These are phyloP conservation scores for Butorides virescens DNA, from an alignment of 2,113 vertebrate species.

Conservation along the genomic window DNA sequence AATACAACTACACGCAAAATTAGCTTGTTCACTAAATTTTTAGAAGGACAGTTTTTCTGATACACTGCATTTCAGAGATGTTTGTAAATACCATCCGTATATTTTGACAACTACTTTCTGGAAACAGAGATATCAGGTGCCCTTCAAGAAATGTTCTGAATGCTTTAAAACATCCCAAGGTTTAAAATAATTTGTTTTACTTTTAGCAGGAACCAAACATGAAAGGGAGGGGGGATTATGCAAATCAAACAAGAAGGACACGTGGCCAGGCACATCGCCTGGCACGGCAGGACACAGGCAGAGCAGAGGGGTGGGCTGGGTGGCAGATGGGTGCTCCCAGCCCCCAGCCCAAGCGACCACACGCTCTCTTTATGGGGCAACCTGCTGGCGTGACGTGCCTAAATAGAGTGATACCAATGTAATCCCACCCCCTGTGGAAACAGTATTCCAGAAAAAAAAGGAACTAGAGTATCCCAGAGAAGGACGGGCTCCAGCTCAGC, in stretches of 20 bases:
- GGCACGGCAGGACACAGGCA: not conserved
- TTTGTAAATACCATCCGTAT: not conserved
- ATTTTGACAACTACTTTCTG: not conserved
- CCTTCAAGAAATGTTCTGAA: not conserved
- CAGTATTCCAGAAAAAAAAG: not conserved
- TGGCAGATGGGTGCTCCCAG: rapidly evolving
- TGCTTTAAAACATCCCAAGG: not conserved
- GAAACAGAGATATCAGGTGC: not conserved
- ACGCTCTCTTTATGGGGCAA: not conserved
- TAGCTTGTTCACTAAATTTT: not conserved
- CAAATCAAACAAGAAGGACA: not conserved
- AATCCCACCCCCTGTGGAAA: not conserved
- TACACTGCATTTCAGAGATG: not conserved
- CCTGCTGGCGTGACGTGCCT: not conserved
- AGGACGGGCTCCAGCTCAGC: not conserved
- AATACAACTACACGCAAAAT: not conserved
- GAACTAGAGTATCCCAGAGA: not conserved
- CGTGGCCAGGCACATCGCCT: rapidly evolving
- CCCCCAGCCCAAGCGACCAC: not conserved
- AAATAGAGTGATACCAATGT: not conserved
- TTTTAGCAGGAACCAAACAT: not conserved
- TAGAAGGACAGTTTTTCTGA: not conserved
- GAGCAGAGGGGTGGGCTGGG: not conserved
- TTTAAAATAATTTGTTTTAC: not conserved
- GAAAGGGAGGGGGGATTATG: not conserved